phyloP scores from a whole-genome alignment of 1,140 invertebrate genomes.

The Drosophila nigrodunni region DNA sequence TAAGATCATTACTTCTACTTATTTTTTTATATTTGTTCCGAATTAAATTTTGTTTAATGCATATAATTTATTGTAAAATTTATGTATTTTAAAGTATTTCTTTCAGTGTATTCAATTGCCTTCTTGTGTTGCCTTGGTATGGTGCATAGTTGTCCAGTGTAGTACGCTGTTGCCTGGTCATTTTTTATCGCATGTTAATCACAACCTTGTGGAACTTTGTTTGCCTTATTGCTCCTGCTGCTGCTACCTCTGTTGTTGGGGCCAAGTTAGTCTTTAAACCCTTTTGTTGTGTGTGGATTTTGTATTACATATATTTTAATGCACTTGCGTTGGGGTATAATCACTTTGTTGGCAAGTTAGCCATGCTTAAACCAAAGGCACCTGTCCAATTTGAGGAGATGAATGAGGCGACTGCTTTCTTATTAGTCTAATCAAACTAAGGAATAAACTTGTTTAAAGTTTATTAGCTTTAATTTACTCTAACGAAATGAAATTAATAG shows the following conservation, averaged over 20 bases:
- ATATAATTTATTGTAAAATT: no score
- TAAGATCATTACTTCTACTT: no score
- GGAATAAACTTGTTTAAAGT: background rate
- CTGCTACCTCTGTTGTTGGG: conserved; percentile 21
- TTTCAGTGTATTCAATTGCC: background rate
- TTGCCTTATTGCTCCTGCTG: conserved; percentile 61
- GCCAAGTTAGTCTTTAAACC: conserved; percentile 43
- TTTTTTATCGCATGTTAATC: conserved; percentile 83
- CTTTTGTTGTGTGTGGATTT: conserved; percentile 67
- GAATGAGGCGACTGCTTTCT: conserved; percentile 1
- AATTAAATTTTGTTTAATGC: no score
- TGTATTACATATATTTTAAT: conserved; percentile 50
- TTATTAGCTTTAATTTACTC: no score
- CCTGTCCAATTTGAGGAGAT: conserved; percentile 26
- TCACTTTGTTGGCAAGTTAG: conserved; percentile 25
- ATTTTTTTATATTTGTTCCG: no score
- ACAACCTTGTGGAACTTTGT: conserved; percentile 82
- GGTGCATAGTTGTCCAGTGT: conserved; percentile 36
- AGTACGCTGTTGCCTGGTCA: conserved; percentile 56
- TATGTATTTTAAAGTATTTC: no score
- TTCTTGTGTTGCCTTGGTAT: conserved; percentile 30
- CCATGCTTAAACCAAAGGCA: conserved; percentile 11
- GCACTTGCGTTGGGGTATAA: conserved; percentile 43
- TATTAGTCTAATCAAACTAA: background rate
- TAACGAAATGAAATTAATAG: background rate